A percentile compares a stretch with the other conserved stretches of the same genome.
Evolutionary conservation across 2,113 vertebrate species (phyloP).

Genomic region (Coryphaenoides rupestris): DNA sequence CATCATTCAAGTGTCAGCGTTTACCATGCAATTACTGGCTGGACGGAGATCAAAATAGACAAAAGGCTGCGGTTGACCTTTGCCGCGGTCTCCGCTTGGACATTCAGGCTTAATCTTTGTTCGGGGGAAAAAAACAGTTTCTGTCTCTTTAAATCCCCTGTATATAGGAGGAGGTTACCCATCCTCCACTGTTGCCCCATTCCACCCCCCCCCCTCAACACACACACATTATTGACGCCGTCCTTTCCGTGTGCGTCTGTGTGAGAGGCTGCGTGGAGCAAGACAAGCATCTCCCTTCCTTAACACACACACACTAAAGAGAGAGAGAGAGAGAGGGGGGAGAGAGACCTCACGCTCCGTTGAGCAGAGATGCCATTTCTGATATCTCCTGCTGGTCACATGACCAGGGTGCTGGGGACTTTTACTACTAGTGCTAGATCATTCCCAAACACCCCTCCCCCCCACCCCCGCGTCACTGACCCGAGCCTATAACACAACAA

Average conservation of each 20-base stretch:
- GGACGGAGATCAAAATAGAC: not conserved
- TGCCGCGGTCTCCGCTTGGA: constrained; percentile 22
- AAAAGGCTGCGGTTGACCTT: constrained; percentile 6
- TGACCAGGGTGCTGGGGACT: constrained; percentile 59
- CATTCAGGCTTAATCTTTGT: constrained; percentile 51
- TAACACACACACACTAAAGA: not conserved
- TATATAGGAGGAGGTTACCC: constrained; percentile 63
- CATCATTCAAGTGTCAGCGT: not conserved
- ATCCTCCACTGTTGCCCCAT: constrained; percentile 64
- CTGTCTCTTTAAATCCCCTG: constrained; percentile 71
- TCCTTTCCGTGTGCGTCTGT: not conserved
- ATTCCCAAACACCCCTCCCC: constrained; percentile 35
- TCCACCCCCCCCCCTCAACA: not conserved
- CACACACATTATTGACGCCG: constrained; percentile 24
- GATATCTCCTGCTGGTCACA: constrained; percentile 59
- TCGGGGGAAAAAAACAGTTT: constrained; percentile 51
- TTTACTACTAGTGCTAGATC: constrained; percentile 63
- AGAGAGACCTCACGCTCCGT: constrained; percentile 32
- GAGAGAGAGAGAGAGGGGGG: constrained; percentile 3
- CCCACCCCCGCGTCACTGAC: constrained; percentile 41
- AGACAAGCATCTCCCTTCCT: not conserved
- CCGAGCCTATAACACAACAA: constrained; percentile 58
- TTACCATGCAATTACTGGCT: not conserved
- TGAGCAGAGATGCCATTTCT: constrained; percentile 63
- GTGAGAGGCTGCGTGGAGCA: too few species aligned